Conservation (phyloP, 1,140 invertebrate species). For the Neotoxoptera formosana region DNA sequence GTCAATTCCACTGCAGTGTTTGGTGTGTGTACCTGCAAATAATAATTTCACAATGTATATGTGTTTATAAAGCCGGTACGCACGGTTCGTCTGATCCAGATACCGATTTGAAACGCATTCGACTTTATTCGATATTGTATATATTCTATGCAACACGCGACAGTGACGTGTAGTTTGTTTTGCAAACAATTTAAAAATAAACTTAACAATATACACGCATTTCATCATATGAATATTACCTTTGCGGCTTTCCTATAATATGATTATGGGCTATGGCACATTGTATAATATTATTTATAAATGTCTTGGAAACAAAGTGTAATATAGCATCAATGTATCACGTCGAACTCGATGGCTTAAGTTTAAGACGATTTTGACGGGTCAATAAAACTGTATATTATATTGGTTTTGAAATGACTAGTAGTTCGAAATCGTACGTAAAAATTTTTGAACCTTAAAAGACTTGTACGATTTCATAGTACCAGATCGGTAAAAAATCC, state of each 20-base stretch:
- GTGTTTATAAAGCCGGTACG: not conserved
- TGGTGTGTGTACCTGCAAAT: not conserved
- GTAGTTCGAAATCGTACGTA: no score
- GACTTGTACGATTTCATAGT: no score
- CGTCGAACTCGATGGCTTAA: no score
- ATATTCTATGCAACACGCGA: not conserved
- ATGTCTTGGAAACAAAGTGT: not conserved
- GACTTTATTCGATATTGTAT: not conserved
- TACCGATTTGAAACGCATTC: not conserved
- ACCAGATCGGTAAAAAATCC: no score
- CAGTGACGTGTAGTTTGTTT: not conserved
- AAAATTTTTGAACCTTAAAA: no score
- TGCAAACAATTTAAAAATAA: not conserved
- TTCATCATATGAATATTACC: not conserved
- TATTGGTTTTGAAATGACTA: no score
- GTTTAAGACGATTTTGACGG: no score
- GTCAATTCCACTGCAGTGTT: no score
- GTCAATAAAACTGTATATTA: no score
- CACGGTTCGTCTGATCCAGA: not conserved
- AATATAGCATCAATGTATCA: not conserved
- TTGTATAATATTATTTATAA: not conserved
- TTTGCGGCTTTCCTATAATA: not conserved
- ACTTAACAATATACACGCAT: not conserved
- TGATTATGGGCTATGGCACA: not conserved
- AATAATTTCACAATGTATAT: not conserved